These are phyloP conservation scores for Augiades crinisus DNA, from an alignment of 2,888 invertebrate species.

Conservation along the genomic window DNA sequence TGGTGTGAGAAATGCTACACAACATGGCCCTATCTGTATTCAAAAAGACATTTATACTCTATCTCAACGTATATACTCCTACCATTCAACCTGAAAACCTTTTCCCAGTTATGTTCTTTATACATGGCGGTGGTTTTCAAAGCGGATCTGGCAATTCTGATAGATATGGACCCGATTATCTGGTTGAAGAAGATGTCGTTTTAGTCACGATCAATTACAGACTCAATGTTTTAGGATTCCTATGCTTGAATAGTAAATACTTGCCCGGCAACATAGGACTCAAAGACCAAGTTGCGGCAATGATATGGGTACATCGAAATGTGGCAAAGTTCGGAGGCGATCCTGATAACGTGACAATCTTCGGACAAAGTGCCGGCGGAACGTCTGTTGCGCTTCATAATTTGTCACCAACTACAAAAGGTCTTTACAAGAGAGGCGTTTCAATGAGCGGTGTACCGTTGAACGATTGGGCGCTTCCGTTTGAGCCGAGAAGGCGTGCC, in stretches of 20 bases:
- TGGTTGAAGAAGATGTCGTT: constrained; percentile 46
- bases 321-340: constrained; percentile 49
- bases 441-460: constrained; percentile 85
- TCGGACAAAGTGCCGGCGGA: constrained; percentile 54
- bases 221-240: constrained; percentile 50
- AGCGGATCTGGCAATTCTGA: constrained; percentile 49
- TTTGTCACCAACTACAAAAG: constrained; percentile 53
- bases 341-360: constrained; percentile 49
- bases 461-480: constrained; percentile 76
- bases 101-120: constrained; percentile 54
- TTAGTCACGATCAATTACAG: constrained; percentile 33
- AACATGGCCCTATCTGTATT: constrained; percentile 45
- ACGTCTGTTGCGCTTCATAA: constrained; percentile 43
- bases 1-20: constrained; percentile 45
- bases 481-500: constrained; percentile 45
- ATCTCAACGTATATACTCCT: constrained; percentile 57
- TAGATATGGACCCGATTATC: constrained; percentile 49
- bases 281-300: constrained; percentile 55
- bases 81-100: constrained; percentile 34
- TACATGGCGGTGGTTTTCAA: constrained; percentile 51
- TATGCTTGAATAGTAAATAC: constrained; percentile 48
- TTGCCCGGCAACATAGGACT: constrained; percentile 56
- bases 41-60: constrained; percentile 48
- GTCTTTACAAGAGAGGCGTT: constrained; percentile 67
- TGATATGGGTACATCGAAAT: constrained; percentile 51